Evolutionary conservation across 2,797 vertebrate genomes (phyloP), one percentile per base, ranked within the genome.

Genomic region (Agapornis canus): DNA sequence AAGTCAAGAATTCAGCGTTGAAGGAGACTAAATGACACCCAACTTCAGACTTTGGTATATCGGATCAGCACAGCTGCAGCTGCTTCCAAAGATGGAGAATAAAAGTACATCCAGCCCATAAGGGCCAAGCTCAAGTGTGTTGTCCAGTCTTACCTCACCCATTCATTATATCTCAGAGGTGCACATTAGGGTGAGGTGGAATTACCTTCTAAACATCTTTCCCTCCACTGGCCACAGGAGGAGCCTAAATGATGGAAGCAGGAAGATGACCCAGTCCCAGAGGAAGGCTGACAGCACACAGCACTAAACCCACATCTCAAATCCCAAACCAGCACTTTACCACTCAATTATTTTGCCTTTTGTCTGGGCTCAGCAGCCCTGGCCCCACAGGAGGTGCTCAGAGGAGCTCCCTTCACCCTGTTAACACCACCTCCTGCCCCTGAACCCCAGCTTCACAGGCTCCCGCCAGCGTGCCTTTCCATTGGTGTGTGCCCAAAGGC

Each of bases 401-500:
- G 26, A 35, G 84, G 22, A 21, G 40, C 59, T 32, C 29, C 1
- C 47, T 42, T 39, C 1, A 8, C 29, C 21, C 2, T 2, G 18
- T 43, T 31, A 37, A 47, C 1, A 0, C 14, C 31, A 23, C 35
- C 32, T 70, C 11, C 6, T 37, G 26, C 8, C 35, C 1, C 26
- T 2, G 25, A 43, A 37, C 2, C 48, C 54, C 64, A 72, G 52
- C 31, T 21, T 10, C 0, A 0, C 42, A 22, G 65, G 42, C 76
- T 56, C 63, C 20, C 3, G 3, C 22, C 66, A 10, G 48, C 8
- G 0, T 2, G 42, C 22, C 32, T 25, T 13, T 14, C 51, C 65
- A 1, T 1, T 5, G 0, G 0, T 7, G 48, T 3, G 52, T 9
- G 49, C 72, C 27, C 1, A 0, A 25, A 15, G 39, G 42, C 37